These are phyloP conservation scores for Ctenodactylus gundi DNA, from an alignment of 2,113 vertebrate species.

Conservation along the genomic window DNA sequence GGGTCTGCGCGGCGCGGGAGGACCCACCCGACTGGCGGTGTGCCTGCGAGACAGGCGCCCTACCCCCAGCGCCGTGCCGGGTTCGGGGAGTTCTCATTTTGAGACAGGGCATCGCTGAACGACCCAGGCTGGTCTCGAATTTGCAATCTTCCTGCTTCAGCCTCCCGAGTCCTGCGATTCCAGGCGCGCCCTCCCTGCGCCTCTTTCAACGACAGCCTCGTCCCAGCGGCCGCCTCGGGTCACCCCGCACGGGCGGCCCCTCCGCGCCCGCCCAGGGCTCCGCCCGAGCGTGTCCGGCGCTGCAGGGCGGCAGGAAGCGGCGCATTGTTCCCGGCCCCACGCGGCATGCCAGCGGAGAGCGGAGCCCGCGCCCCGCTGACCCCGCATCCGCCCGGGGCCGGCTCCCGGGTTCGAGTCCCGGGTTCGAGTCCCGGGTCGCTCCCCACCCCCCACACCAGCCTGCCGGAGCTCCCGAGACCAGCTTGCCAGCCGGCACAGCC, in stretches of 20 bases:
- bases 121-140: not conserved
- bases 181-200: not conserved
- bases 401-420: not conserved
- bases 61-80: no score
- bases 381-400: conserved; percentile 34
- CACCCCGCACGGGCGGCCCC: not conserved
- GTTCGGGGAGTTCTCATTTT: not conserved
- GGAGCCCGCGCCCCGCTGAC: conserved; percentile 46
- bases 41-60: not conserved
- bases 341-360: not conserved
- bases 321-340: conserved; percentile 70
- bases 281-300: not conserved
- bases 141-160: not conserved
- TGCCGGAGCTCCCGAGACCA: no score
- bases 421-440: conserved; percentile 42
- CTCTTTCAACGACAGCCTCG: not conserved
- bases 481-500: no score
- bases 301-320: conserved; percentile 57
- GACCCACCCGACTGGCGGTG: no score
- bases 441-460: no score
- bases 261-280: not conserved
- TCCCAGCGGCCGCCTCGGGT: not conserved
- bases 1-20: no score
- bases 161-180: not conserved
- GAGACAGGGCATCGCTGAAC: not conserved